These are phyloP conservation scores for Drosophila ogumai DNA, from an alignment of 1,140 invertebrate species.

Conservation along the genomic window DNA sequence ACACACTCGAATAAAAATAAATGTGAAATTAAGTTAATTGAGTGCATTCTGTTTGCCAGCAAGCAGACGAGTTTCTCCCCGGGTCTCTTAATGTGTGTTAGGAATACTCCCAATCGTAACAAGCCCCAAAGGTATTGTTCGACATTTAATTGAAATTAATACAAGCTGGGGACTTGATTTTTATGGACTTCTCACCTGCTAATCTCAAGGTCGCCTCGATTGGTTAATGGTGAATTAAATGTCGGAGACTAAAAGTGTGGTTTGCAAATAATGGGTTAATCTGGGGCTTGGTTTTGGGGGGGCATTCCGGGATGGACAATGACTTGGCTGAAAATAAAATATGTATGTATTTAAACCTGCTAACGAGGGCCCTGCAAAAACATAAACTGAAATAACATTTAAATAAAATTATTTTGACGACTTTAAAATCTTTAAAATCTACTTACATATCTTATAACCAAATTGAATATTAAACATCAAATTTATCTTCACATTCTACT, in stretches of 20 bases:
- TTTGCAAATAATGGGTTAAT: conserved; percentile 40
- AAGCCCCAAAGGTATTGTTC: conserved; percentile 41
- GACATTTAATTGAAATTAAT: conserved; percentile 58
- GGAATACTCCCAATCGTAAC: conserved; percentile 57
- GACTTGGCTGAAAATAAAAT: conserved; percentile 15
- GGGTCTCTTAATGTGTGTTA: conserved; percentile 38
- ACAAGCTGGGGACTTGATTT: conserved; percentile 39
- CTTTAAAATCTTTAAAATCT: too few relatives aligned
- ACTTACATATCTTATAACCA: too few relatives aligned
- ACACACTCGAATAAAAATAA: conserved; percentile 27
- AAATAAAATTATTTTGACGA: too few relatives aligned
- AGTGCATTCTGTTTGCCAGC: conserved; percentile 63
- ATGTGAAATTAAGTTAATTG: conserved; percentile 59
- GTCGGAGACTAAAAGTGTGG: conserved; percentile 26
- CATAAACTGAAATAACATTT: too few relatives aligned
- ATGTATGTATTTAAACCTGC: neutral
- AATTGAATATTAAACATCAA: too few relatives aligned
- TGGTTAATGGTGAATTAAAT: conserved; percentile 41
- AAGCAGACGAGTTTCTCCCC: conserved; percentile 53
- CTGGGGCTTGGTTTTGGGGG: conserved; percentile 20
- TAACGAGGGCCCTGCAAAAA: neutral
- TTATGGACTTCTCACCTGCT: conserved; percentile 63
- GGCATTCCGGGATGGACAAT: conserved; percentile 26
- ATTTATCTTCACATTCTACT: neutral
- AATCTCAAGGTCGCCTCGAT: conserved; percentile 61